Evolutionary conservation across 2,113 vertebrate species (phyloP), one percentile per base, ranked within the genome.

Genomic region (Elephantulus edwardii): DNA sequence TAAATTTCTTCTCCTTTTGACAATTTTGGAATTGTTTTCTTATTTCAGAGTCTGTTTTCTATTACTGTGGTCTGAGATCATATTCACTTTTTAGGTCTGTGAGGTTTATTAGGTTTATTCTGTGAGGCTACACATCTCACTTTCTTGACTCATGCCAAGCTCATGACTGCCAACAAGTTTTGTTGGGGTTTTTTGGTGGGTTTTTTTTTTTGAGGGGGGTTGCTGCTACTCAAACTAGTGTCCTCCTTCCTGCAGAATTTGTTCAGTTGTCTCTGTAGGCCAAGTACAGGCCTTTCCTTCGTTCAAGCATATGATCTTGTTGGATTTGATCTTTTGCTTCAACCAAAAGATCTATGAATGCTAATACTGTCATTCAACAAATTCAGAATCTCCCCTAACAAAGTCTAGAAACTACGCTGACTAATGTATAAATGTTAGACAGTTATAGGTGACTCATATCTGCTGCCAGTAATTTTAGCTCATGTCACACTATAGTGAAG

Each of bases 381-480:
- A 83, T 84, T 86, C 81, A 81, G 22, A 72, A 24, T 94, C 78
- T 92, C 44, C 90, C 56, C 89, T 62, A 88, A 83, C 75, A 26
- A 75, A 89, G 58, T 85, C 72, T 92, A 87, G 74, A 89, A 87
- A 83, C 56, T 87, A 50, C 56, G 70, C 33, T 68, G 56, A 92
- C 89, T 81, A 84, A 89, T 85, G 85, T 92, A 35, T 75, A 92
- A 95, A 93, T 95, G 91, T 94, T 87, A 95, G 84, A 80, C 68
- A 52, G 84, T 92, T 62, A 77, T 93, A 89, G 70, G 54, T 95
- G 89, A 94, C 91, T 91, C 94, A 94, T 48, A 10, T 91, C 87
- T 78, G 68, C 83, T 86, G 91, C 95, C 92, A 94, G 76, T 89
- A 94, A 92, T 95, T 92, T 92, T 90, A 95, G 91, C 76, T 85